Percentiles rank a stretch among this genome's conserved stretches.
phyloP scores from a whole-genome alignment of 2,888 invertebrate species.

The Geotrupes spiniger region DNA sequence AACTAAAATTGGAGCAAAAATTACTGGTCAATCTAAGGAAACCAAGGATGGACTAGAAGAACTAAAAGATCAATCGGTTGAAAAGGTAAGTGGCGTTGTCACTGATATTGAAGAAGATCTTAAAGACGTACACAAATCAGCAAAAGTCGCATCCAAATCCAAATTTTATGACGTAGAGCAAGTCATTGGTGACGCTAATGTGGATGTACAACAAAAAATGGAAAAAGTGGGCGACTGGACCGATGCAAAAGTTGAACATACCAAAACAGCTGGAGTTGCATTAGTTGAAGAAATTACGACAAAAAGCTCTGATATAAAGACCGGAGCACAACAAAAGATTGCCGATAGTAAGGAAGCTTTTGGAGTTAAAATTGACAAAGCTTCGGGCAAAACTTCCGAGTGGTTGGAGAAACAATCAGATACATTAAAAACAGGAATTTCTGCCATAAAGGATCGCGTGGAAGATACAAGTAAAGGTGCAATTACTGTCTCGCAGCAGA shows the following conservation, averaged over 20 bases:
- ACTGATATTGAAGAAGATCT: slow-evolving; percentile 4
- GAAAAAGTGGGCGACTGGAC: too few relatives aligned
- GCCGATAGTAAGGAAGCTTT: too few relatives aligned
- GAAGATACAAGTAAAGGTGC: background rate
- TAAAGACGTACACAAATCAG: slow-evolving; percentile 2
- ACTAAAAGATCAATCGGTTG: background rate
- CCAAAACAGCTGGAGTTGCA: background rate
- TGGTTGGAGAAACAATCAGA: background rate
- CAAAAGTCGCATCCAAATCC: background rate
- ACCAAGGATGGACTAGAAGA: slow-evolving; percentile 6
- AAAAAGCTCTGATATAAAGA: background rate
- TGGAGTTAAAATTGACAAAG: background rate
- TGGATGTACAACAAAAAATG: too few relatives aligned
- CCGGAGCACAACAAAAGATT: too few relatives aligned
- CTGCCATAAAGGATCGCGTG: background rate
- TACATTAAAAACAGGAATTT: slow-evolving; percentile 10
- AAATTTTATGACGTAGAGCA: background rate
- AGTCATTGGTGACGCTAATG: too few relatives aligned
- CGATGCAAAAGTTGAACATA: background rate
- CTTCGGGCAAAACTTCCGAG: background rate
- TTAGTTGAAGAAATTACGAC: background rate
- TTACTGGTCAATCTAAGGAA: background rate
- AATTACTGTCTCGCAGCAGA: background rate
- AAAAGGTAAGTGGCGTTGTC: slow-evolving; percentile 1
- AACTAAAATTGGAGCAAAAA: slow-evolving; percentile 14